Evolutionary conservation across 2,888 invertebrate genomes (phyloP), one percentile per base, ranked within the genome.

Genomic region (Halocaridina rubra): DNA sequence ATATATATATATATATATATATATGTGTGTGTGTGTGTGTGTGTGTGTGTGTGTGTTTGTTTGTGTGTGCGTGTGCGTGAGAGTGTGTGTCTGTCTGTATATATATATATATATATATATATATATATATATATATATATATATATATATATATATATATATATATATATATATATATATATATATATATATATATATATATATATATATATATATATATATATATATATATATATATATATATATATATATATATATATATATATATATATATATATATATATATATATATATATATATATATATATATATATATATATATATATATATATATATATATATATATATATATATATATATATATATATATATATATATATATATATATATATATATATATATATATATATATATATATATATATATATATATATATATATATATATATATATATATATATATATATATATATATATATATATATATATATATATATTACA

Each of bases 141-240:
- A 59, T 71, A 71, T 77, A 69, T 22, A 57, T 22, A 19, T 67
- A 69, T n/a, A 57, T 69, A 69, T 77, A 69, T 69, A 67, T 77
- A 67, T 77, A 69, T 67, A 77, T 77, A 67, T 77, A 69, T 67
- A 22, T 13, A 22, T 27, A 27, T 64, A 39, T 90, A 22, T 27
- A 72, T 72, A 27, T 90, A 90, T 10, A 90, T 90, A 91, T 22
- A 24, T 8, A 10, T 4, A 3, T 3, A n/a, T 27, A 24, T 3
- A 24, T 24, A 69, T 24, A 3, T 24, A 72, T 72, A 91, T 87
- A 27, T 81, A 88, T 64, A 1, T 79, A 27, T 24, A 91, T 87
- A 30, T 84, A 88, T 30, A 13, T 79, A 61, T 72, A 67, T 77
- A 77, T 59, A 71, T 77, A 61, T 61, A 77, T 59, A 77, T 77